Base-by-base conservation (phyloP, 2,113 vertebrate species). In the Uropsilus gracilis region DNA sequence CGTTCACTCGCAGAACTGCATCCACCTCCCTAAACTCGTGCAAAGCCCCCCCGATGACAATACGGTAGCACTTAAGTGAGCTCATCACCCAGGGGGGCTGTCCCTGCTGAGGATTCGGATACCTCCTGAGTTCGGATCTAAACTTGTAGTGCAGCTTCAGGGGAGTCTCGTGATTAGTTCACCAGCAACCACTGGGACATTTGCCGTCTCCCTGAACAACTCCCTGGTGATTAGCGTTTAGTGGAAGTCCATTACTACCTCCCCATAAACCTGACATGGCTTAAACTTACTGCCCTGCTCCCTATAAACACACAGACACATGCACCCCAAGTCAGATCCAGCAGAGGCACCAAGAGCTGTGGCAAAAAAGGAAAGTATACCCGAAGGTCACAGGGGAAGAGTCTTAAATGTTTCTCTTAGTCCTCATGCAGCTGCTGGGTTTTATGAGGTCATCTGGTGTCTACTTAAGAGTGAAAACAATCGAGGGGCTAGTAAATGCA, bases 161-260 rank as follows among this genome's bases (percentile, higher is more conserved):
- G 95, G 95, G 97, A 96, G 94, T 17, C 97, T 96, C 97, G 98
- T 97, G 96, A 98, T 97, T 97, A 97, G 98, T 98, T 98, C 98
- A 98, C 97, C 97, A 98, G 98, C 98, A 98, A 97, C 97, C 97
- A 90, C 96, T 96, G 97, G 97, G 98, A 98, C 98, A 98, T 98
- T 96, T 76, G 97, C 95, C 78, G 97, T 98, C 97, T 98, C 98
- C 96, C 98, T 80, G 95, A 98, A 98, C 96, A 97, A 98, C 98
- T 97, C 95, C 28, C 91, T 97, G 92, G 97, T 98, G 98, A 99
- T 98, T 98, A 98, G 98, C 97, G 98, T 98, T 98, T 97, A 93
- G 95, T 64, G 97, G 98, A 95, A 98, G 98, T 97, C 97, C 80
- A 97, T 98, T 96, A 97, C 98, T 98, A 97, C 98, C 97, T 98